These are phyloP conservation scores for Euzophera pinguis DNA, from an alignment of 2,888 invertebrate genomes.

Conservation along the genomic window DNA sequence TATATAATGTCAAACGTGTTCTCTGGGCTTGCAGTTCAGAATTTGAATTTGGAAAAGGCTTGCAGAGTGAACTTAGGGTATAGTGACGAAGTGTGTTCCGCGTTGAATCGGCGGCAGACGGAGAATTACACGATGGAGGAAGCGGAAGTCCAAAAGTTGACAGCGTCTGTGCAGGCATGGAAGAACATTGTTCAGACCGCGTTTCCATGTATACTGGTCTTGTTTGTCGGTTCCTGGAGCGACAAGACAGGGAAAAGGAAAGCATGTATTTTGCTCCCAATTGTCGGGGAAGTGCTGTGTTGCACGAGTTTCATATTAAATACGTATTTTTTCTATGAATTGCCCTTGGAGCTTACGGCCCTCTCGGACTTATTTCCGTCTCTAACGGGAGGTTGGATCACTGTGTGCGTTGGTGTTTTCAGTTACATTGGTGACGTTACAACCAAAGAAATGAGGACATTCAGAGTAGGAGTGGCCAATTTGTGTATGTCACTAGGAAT, in stretches of 20 bases:
- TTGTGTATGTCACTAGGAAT: slow-evolving; percentile 82
- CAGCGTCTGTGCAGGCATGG: slow-evolving; percentile 78
- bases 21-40: slow-evolving; percentile 89
- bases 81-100: slow-evolving; percentile 85
- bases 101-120: slow-evolving; percentile 86
- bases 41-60: slow-evolving; percentile 91
- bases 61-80: slow-evolving; percentile 90
- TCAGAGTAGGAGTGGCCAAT: slow-evolving; percentile 82
- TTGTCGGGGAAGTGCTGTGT: slow-evolving; percentile 76
- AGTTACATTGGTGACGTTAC: slow-evolving; percentile 83
- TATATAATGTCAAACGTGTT: slow-evolving; percentile 84
- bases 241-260: slow-evolving; percentile 80
- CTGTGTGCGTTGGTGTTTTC: slow-evolving; percentile 81
- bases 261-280: slow-evolving; percentile 79
- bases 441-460: slow-evolving; percentile 79
- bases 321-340: slow-evolving; percentile 79
- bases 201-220: slow-evolving; percentile 76
- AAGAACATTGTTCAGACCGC: slow-evolving; percentile 79
- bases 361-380: slow-evolving; percentile 78
- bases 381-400: slow-evolving; percentile 79
- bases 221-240: slow-evolving; percentile 83
- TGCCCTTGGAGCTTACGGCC: slow-evolving; percentile 78
- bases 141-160: slow-evolving; percentile 81
- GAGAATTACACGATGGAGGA: slow-evolving; percentile 84
- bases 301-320: slow-evolving; percentile 75